Evolutionary conservation across 1,140 invertebrate species (phyloP).

Genomic region (Pogonognathellus flavescens): DNA sequence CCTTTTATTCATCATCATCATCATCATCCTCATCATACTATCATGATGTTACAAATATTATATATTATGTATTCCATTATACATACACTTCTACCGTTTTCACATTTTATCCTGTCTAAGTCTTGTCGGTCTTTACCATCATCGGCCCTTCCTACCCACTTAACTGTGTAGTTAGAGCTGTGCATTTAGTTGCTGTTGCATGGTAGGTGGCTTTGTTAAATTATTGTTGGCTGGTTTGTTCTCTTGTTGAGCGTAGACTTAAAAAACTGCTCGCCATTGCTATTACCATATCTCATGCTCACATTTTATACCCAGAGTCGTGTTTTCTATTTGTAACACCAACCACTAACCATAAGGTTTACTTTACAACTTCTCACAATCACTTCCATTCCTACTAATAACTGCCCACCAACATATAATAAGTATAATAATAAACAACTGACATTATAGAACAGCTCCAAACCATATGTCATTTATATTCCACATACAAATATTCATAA

Average conservation of each 20-base stretch:
- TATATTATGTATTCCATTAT: background rate
- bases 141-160: conserved; percentile 28
- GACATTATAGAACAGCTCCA: too few species aligned
- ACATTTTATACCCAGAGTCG: background rate
- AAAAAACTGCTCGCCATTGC: background rate
- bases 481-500: too few species aligned
- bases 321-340: background rate
- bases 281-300: background rate
- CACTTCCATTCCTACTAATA: background rate
- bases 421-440: background rate
- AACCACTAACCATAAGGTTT: conserved; percentile 28
- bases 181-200: conserved; percentile 17
- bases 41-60: background rate
- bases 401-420: background rate
- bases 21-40: background rate
- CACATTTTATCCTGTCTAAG: background rate
- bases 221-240: background rate
- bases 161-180: conserved; percentile 16
- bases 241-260: background rate
- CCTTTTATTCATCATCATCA: conserved; percentile 23
- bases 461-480: too few species aligned
- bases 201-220: conserved; percentile 27
- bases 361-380: conserved; percentile 13
- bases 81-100: conserved; percentile 4
- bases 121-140: conserved; percentile 5